A percentile compares a stretch with the other conserved stretches of the same genome.
phyloP scores from a whole-genome alignment of 2,797 vertebrate genomes.

The Manis pentadactyla region DNA sequence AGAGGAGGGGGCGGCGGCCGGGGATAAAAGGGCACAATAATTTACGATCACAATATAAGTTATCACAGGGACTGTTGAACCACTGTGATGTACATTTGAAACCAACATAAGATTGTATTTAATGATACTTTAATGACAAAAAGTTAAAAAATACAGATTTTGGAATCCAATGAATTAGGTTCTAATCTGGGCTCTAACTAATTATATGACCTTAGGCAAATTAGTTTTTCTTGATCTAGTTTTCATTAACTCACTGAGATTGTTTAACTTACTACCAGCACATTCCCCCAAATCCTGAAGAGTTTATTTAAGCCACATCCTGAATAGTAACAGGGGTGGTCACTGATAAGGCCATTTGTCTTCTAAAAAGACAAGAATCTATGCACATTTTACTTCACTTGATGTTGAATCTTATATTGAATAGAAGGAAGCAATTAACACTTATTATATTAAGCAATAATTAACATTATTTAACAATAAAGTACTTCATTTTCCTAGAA shows the following conservation, averaged over 20 bases:
- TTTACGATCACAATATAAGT: no score
- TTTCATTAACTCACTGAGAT: neutral
- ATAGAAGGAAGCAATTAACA: neutral
- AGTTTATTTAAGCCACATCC: constrained; percentile 1
- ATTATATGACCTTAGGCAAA: neutral
- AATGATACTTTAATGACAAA: no score
- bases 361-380: neutral
- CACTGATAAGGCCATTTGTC: neutral
- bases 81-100: no score
- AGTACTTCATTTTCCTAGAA: constrained; percentile 28
- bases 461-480: neutral
- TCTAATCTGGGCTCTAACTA: neutral
- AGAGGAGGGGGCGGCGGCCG: no score
- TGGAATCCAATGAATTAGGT: neutral
- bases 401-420: neutral
- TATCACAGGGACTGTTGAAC: no score
- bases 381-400: neutral
- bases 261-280: neutral
- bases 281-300: neutral
- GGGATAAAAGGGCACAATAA: no score
- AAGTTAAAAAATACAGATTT: neutral
- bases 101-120: no score
- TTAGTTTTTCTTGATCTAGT: constrained; percentile 11
- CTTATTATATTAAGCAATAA: neutral
- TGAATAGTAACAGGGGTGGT: neutral